Percentiles rank a stretch among this genome's conserved stretches.
Conservation (phyloP, 2,888 invertebrate species). For the Scelioninae gen. 1 region DNA sequence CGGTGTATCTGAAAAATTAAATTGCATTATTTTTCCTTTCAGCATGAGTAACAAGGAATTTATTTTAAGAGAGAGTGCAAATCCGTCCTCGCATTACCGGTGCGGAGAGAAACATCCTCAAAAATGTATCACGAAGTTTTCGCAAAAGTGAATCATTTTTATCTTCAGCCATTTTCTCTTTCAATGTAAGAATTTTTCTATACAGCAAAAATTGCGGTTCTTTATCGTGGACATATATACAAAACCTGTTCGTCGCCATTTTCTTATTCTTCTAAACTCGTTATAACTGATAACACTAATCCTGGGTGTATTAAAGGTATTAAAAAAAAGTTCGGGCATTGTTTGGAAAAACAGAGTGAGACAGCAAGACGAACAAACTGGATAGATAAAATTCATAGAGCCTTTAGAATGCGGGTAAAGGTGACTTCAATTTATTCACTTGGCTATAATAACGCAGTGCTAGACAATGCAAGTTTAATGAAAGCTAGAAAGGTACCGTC, state of each 20-base stretch:
- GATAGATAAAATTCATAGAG: conserved; percentile 52
- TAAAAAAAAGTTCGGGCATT: conserved; percentile 25
- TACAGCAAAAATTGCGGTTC: conserved; percentile 47
- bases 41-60: conserved; percentile 51
- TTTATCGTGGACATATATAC: conserved; percentile 29
- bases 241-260: conserved; percentile 29
- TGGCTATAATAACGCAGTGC: conserved; percentile 78
- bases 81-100: conserved; percentile 34
- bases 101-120: conserved; percentile 27
- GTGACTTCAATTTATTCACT: conserved; percentile 79
- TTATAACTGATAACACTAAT: conserved; percentile 50
- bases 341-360: background rate
- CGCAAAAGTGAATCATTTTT: conserved; percentile 62
- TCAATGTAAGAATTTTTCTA: conserved; percentile 39
- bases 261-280: conserved; percentile 56
- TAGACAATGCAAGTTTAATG: conserved; percentile 82
- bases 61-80: conserved; percentile 47
- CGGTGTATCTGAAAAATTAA: conserved; percentile 96
- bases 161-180: conserved; percentile 27
- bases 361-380: conserved; percentile 26
- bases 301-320: conserved; percentile 37
- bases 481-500: conserved; percentile 76
- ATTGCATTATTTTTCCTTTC: too few species aligned
- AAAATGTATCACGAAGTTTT: too few species aligned
- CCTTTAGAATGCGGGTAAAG: conserved; percentile 61